phyloP scores from a whole-genome alignment of 2,113 vertebrate species.

The Plestiodon gilberti region DNA sequence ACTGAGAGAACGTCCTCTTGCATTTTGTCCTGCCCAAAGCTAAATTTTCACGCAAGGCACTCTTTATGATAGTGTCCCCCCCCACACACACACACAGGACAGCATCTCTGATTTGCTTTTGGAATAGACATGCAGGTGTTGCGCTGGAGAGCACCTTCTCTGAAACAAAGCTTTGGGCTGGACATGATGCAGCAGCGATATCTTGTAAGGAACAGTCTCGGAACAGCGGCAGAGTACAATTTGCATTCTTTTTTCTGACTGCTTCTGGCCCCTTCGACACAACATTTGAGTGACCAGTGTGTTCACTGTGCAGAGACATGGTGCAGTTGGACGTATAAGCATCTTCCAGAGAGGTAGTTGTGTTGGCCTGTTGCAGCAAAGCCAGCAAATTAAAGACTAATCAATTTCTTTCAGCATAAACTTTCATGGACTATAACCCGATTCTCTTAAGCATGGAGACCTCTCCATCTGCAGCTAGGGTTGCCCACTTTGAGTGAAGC shows the following conservation, averaged over 20 bases:
- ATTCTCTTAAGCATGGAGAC: no score
- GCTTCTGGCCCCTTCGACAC: no score
- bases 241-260: not conserved
- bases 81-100: no score
- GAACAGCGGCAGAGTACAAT: not conserved
- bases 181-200: no score
- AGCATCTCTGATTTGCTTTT: not conserved
- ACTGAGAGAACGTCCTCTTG: not conserved
- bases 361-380: not conserved
- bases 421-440: no score
- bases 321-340: not conserved
- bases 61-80: no score
- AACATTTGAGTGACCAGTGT: not conserved
- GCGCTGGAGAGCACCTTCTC: not conserved
- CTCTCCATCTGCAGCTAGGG: no score
- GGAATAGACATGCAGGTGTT: not conserved
- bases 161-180: not conserved
- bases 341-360: no score
- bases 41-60: not conserved
- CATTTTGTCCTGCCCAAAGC: not conserved
- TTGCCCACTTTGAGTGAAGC: no score
- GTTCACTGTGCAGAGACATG: no score
- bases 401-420: no score
- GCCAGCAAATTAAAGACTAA: not conserved
- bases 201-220: no score